Conservation (phyloP, 2,113 vertebrate genomes). For the Propithecus coquereli region DNA sequence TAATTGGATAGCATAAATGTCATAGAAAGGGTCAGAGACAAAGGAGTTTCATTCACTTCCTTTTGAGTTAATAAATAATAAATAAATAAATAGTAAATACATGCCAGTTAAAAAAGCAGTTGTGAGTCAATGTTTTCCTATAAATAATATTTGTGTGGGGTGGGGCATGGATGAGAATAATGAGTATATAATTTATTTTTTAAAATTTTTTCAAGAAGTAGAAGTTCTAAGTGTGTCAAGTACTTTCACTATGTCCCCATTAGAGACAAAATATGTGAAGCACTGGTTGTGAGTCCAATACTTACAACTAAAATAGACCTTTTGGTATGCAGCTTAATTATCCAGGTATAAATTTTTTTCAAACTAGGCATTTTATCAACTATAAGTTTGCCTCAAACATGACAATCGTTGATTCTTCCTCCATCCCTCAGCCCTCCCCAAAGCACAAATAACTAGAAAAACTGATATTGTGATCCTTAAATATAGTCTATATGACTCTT, state of each 20-base stretch:
- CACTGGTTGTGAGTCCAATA: not conserved
- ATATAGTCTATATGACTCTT: not conserved
- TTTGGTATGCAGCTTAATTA: not conserved
- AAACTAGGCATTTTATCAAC: not conserved
- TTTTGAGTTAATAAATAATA: not conserved
- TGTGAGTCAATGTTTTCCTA: not conserved
- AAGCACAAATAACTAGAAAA: not conserved
- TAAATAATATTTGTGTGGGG: not conserved
- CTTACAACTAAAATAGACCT: not conserved
- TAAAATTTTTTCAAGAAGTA: not conserved
- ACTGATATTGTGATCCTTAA: not conserved
- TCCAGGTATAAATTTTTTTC: not conserved
- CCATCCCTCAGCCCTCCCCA: not conserved
- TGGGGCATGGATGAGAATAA: not conserved
- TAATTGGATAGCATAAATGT: not conserved
- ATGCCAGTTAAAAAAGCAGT: not conserved
- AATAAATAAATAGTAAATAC: not conserved
- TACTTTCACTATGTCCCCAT: not conserved
- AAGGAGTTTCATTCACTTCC: not conserved
- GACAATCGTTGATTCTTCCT: not conserved
- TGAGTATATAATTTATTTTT: not conserved
- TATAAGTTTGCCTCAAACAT: not conserved
- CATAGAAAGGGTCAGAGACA: not conserved
- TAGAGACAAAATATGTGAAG: conserved; percentile 7
- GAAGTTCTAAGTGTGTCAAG: not conserved